Base-by-base conservation (phyloP, 2,797 vertebrate species). In the Myripristis jacobus region DNA sequence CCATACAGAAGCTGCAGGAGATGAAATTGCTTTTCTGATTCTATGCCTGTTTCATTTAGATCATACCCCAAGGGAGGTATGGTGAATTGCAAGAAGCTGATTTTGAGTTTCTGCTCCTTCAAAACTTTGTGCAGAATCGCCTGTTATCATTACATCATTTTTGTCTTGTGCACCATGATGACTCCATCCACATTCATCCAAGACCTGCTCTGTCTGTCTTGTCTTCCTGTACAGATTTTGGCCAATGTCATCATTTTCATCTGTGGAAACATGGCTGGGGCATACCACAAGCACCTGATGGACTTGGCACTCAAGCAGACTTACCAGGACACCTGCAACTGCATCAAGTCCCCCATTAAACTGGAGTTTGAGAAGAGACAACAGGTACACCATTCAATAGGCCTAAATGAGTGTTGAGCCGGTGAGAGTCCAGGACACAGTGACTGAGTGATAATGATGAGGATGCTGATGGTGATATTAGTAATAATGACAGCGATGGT, bases 291-390 rank as follows among this genome's bases (percentile, higher is more conserved):
- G 43, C 97, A 99, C 60, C 93, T 99, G 73, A 99, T 99, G 97
- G 97, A 98, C 47, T 88, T 98, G 4, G 98, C 98, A 0, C 93
- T 99, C 10, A 96, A 96, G 85, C 98, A 99, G 78, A 99, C 97
- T 0, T 99, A 98, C 74, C 96, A 97, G 79, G 98, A 99, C 91
- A 99, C 97, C 0, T 99, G 97, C 90, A 99, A 98, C 88, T 99
- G 97, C 91, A 98, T 99, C 91, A 98, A 99, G 87, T 98, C 98
- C 11, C 96, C 97, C 7, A 99, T 99, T 89, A 99, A 99, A 87
- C 75, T 99, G 82, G 98, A 99, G 75, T 99, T 98, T 91, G 97
- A 99, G 88, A 99, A 98, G 80, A 95, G 96, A 56, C 98, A 99
- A 74, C 98, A 99, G 96, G 98, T 99, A 94, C 87, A 64, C 38